Percentiles rank a stretch among this genome's conserved stretches.
phyloP scores from a whole-genome alignment of 1,140 invertebrate genomes.

The Yoshiicerus persimilis region DNA sequence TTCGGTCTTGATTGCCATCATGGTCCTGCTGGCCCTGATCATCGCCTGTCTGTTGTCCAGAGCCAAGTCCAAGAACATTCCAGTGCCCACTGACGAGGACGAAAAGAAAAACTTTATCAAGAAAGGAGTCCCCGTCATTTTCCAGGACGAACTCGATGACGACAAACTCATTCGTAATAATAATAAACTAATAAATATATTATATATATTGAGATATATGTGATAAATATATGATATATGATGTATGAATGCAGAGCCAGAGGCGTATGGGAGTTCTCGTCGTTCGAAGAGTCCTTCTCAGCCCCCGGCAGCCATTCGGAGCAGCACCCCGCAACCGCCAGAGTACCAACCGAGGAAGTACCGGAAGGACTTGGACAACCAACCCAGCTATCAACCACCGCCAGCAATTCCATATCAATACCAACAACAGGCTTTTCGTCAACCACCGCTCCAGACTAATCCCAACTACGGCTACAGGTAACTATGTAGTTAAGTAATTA shows the following conservation, averaged over 20 bases:
- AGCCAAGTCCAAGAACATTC: constrained; percentile 55
- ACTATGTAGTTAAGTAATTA: too few species aligned
- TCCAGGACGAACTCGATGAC: constrained; percentile 85
- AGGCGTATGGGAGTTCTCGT: neutral
- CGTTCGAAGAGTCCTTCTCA: constrained; percentile 51
- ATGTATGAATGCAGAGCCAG: neutral
- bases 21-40: constrained; percentile 81
- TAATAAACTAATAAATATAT: neutral
- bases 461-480: constrained; percentile 75
- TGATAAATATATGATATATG: neutral
- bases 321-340: neutral
- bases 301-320: constrained; percentile 54
- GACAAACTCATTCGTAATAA: neutral
- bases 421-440: constrained; percentile 68
- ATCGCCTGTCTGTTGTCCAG: constrained; percentile 87
- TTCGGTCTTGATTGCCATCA: constrained; percentile 83
- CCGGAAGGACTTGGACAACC: constrained; percentile 66
- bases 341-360: constrained; percentile 55
- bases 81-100: constrained; percentile 68
- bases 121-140: constrained; percentile 91
- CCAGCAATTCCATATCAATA: constrained; percentile 50
- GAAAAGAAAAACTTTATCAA: constrained; percentile 78
- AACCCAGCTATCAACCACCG: constrained; percentile 23
- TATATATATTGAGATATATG: neutral
- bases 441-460: constrained; percentile 66